Evolutionary conservation across 2,113 vertebrate species (phyloP).

Genomic region (Oryctolagus cuniculus): DNA sequence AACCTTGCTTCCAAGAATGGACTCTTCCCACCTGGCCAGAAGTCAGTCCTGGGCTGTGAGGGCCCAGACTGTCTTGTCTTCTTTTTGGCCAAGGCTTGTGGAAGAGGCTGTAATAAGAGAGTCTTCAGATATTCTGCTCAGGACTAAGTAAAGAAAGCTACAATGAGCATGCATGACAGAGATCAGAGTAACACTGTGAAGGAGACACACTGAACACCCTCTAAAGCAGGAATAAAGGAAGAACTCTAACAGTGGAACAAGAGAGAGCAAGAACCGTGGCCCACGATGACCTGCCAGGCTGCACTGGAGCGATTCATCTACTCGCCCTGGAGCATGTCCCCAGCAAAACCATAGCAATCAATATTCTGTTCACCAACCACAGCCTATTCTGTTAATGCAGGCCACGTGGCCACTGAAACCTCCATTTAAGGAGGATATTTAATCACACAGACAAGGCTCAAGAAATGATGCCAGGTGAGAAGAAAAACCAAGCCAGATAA

Average conservation of each 20-base stretch:
- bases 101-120: not conserved
- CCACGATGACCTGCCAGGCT: rapidly evolving
- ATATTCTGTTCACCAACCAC: not conserved
- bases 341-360: not conserved
- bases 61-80: not conserved
- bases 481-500: not conserved
- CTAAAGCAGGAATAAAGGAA: not conserved
- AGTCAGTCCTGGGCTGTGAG: too few species aligned
- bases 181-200: not conserved
- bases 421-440: not conserved
- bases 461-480: not conserved
- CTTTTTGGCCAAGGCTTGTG: not conserved
- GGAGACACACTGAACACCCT: not conserved
- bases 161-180: not conserved
- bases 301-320: rapidly evolving
- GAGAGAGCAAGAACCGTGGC: not conserved
- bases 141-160: not conserved
- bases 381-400: not conserved
- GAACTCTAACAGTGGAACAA: not conserved
- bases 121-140: not conserved
- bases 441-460: not conserved
- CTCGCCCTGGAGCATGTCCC: not conserved
- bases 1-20: not conserved
- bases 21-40: not conserved
- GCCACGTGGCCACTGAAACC: not conserved